These are phyloP conservation scores for Trichonephila clavata DNA, from an alignment of 1,140 invertebrate genomes.

Conservation along the genomic window DNA sequence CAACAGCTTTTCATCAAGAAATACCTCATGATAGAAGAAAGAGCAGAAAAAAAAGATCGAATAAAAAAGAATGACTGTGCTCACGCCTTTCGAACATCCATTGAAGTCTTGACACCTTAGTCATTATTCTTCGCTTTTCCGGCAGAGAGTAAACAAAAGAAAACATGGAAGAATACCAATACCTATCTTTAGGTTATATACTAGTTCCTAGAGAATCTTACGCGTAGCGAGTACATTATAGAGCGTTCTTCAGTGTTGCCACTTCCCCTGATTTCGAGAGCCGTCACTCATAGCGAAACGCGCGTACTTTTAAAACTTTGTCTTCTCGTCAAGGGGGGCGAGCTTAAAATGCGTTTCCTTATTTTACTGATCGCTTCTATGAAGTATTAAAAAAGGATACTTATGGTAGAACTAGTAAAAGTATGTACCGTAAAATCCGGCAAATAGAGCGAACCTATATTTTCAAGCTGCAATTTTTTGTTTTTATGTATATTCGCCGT, in stretches of 20 bases:
- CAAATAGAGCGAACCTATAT: too few relatives aligned
- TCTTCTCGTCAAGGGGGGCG: background rate
- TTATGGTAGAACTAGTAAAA: too few relatives aligned
- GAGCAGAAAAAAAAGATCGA: background rate
- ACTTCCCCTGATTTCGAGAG: background rate
- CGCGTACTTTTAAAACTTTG: constrained; percentile 25
- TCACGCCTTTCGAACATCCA: constrained; percentile 46
- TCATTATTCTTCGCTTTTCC: constrained; percentile 58
- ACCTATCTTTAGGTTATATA: constrained; percentile 21
- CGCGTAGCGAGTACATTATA: background rate
- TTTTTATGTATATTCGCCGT: too few relatives aligned
- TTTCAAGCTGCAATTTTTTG: too few relatives aligned
- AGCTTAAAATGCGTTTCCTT: background rate
- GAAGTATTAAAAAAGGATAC: too few relatives aligned
- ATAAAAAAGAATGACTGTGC: background rate
- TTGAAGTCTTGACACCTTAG: constrained; percentile 41
- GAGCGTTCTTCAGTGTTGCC: background rate
- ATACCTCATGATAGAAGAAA: background rate
- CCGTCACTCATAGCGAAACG: constrained; percentile 69
- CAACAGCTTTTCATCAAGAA: constrained; percentile 24
- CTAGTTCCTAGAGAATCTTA: background rate
- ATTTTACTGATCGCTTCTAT: background rate
- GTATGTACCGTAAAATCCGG: too few relatives aligned
- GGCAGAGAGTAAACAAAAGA: constrained; percentile 47
- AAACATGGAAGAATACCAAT: constrained; percentile 7